Evolutionary conservation across 1,140 invertebrate species (phyloP).

Genomic region (Drosophila ercepeae): DNA sequence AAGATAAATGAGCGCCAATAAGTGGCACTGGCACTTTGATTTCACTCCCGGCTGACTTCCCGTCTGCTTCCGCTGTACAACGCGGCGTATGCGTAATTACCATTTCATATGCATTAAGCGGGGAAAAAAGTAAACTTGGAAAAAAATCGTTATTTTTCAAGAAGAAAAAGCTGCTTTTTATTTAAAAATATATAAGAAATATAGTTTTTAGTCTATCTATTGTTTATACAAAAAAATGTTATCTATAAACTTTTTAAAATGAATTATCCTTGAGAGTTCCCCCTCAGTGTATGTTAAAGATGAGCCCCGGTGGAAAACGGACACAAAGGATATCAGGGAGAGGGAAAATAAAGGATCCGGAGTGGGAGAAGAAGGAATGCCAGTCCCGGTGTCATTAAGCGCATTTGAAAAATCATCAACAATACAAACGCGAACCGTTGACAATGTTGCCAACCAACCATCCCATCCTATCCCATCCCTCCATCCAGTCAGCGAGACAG

Average conservation of each 20-base stretch:
- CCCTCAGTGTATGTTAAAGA: background rate
- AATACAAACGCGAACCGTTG: conserved; percentile 49
- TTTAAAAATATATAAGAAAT: no score
- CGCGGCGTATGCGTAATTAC: conserved; percentile 78
- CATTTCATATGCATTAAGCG: conserved; percentile 79
- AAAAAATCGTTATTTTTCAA: background rate
- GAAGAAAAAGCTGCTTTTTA: background rate
- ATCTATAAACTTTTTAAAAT: background rate
- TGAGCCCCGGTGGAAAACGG: background rate
- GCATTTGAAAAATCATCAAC: conserved; percentile 81
- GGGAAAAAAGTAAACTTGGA: conserved; percentile 16
- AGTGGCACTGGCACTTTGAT: conserved; percentile 59
- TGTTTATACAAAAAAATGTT: background rate
- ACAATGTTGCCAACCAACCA: conserved; percentile 28
- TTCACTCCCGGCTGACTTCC: conserved; percentile 41
- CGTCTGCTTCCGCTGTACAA: conserved; percentile 63
- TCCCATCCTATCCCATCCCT: background rate
- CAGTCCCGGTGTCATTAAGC: conserved; percentile 66
- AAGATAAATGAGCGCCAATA: conserved; percentile 79
- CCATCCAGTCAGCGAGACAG: conserved; percentile 6
- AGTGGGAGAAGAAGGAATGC: background rate
- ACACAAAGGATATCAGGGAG: background rate
- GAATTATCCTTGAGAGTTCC: background rate
- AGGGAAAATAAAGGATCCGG: conserved; percentile 2
- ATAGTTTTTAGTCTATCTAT: background rate